Percentiles rank a stretch among this genome's conserved stretches.
Evolutionary conservation across 2,888 invertebrate species (phyloP).

Genomic region (Bedellia somnulentella): DNA sequence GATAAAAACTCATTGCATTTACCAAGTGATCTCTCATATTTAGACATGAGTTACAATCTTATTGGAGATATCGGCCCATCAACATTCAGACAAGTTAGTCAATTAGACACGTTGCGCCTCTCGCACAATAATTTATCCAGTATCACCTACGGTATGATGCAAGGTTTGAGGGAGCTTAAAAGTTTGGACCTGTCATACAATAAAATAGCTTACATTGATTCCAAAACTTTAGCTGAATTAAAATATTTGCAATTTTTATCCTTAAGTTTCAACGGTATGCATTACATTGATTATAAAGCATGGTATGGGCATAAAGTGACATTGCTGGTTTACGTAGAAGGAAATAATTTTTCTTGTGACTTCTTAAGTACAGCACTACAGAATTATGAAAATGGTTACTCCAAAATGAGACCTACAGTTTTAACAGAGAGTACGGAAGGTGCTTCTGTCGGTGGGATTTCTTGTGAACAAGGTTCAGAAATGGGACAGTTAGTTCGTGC

Average conservation of each 20-base stretch:
- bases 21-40: conserved; percentile 19
- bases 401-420: conserved; percentile 29
- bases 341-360: conserved; percentile 32
- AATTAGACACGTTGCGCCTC: conserved; percentile 27
- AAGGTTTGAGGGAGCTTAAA: conserved; percentile 20
- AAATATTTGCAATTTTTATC: conserved; percentile 25
- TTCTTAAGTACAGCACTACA: conserved; percentile 31
- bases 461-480: conserved; percentile 20
- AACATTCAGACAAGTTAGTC: conserved; percentile 20
- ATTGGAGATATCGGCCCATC: conserved; percentile 29
- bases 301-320: conserved; percentile 31
- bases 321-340: conserved; percentile 30
- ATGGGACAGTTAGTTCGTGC: conserved; percentile 8
- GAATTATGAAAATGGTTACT: conserved; percentile 33
- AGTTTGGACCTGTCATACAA: conserved; percentile 25
- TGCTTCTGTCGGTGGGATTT: conserved; percentile 33
- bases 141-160: conserved; percentile 33
- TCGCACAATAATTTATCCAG: conserved; percentile 22
- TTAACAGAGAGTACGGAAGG: conserved; percentile 12
- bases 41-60: conserved; percentile 30
- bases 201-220: conserved; percentile 24
- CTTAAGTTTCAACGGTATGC: conserved; percentile 25
- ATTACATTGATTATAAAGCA: conserved; percentile 21
- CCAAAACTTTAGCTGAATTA: conserved; percentile 31
- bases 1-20: conserved; percentile 24